These are phyloP conservation scores for Netelia melanura DNA, from an alignment of 2,888 invertebrate genomes.

Conservation along the genomic window DNA sequence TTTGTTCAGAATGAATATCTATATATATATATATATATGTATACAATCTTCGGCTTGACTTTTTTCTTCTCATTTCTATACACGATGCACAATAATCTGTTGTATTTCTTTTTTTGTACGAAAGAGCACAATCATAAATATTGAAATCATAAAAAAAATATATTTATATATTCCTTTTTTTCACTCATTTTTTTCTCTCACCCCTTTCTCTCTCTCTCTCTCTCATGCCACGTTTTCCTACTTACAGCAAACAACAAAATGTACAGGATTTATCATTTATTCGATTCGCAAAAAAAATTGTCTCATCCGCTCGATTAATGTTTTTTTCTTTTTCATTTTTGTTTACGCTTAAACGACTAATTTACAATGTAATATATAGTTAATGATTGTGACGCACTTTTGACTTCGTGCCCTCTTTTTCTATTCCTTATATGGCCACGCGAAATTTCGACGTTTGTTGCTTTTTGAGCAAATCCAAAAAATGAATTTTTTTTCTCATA, in stretches of 20 bases:
- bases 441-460: not conserved
- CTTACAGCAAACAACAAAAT: not conserved
- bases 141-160: not conserved
- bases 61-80: not conserved
- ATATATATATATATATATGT: not conserved
- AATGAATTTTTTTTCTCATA: not conserved
- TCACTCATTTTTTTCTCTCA: not conserved
- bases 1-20: conserved; percentile 21
- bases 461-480: not conserved
- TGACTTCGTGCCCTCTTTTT: not conserved
- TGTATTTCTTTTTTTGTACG: not conserved
- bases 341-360: not conserved
- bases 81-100: not conserved
- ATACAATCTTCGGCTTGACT: conserved; percentile 20
- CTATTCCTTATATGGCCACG: not conserved
- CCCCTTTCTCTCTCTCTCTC: conserved; percentile 5
- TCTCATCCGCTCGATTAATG: not conserved
- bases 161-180: not conserved
- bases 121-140: conserved; percentile 32
- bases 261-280: not conserved
- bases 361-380: conserved; percentile 38
- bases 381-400: conserved; percentile 60
- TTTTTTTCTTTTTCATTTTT: not conserved
- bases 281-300: not conserved
- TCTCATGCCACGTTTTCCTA: not conserved